These are phyloP conservation scores for Osmerus mordax DNA, from an alignment of 2,113 vertebrate species.

Conservation along the genomic window DNA sequence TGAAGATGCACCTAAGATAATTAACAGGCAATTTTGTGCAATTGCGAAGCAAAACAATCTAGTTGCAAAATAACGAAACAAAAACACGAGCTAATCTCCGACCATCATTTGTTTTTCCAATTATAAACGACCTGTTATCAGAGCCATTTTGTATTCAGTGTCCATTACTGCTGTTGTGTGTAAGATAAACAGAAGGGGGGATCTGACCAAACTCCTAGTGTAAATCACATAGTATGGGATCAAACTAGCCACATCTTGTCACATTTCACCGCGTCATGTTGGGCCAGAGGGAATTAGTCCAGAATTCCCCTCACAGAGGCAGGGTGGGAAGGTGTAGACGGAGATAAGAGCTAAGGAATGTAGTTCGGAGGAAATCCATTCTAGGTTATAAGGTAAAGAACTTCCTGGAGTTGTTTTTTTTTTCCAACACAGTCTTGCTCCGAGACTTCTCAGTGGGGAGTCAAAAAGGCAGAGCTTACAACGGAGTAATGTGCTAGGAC, in stretches of 20 bases:
- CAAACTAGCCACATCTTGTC: slow-evolving; percentile 12
- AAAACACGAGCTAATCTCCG: too few species aligned
- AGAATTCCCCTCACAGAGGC: slow-evolving; percentile 26
- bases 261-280: slow-evolving; percentile 6
- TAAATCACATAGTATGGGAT: slow-evolving; percentile 7
- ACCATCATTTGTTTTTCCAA: too few species aligned
- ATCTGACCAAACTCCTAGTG: slow-evolving; percentile 15
- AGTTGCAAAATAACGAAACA: too few species aligned
- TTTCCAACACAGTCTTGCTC: neutral
- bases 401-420: slow-evolving; percentile 1
- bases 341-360: slow-evolving; percentile 41
- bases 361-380: slow-evolving; percentile 45
- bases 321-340: slow-evolving; percentile 33
- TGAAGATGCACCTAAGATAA: too few species aligned
- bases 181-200: slow-evolving; percentile 17
- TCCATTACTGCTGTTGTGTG: neutral
- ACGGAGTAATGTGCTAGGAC: neutral
- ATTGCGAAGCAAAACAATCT: too few species aligned
- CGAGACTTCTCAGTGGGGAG: slow-evolving; percentile 10
- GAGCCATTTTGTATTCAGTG: too few species aligned
- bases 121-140: too few species aligned
- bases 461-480: neutral
- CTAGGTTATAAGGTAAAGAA: slow-evolving; percentile 21
- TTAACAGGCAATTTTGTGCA: too few species aligned
- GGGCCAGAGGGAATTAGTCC: slow-evolving; percentile 29